These are phyloP conservation scores for Holothuria glaberrima DNA, from an alignment of 35 echinoderm and acorn worm species.

Conservation along the genomic window DNA sequence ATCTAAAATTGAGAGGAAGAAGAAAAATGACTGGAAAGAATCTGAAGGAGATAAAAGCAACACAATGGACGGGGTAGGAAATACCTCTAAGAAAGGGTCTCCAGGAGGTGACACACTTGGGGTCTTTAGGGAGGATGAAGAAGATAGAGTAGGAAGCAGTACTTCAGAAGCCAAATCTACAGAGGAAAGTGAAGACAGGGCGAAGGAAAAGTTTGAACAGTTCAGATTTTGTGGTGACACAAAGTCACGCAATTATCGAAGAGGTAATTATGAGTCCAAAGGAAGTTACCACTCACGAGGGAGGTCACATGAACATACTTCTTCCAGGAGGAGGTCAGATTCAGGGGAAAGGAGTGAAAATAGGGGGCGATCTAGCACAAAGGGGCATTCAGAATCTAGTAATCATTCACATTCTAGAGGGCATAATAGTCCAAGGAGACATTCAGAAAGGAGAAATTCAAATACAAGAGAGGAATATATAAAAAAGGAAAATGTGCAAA, in stretches of 20 bases:
- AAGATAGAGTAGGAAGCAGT: conserved; percentile 1
- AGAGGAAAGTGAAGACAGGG: not conserved
- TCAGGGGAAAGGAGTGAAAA: not conserved
- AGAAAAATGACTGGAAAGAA: not conserved
- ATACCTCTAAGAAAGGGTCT: not conserved
- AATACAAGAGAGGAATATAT: not conserved
- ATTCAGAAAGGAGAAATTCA: not conserved
- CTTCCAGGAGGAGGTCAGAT: conserved; percentile 18
- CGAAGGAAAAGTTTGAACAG: conserved; percentile 1
- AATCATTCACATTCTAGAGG: not conserved
- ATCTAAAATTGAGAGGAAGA: not conserved
- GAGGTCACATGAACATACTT: not conserved
- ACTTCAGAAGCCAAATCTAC: not conserved
- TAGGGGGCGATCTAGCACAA: not conserved
- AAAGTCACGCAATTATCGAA: conserved; percentile 35
- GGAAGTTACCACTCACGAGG: not conserved
- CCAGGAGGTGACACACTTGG: not conserved
- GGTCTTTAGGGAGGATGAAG: not conserved
- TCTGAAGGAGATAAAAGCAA: not conserved
- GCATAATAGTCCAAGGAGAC: conserved; percentile 8
- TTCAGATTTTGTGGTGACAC: conserved; percentile 53
- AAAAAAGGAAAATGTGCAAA: not conserved
- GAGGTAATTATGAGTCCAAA: conserved; percentile 32
- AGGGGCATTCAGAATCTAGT: conserved; percentile 6
- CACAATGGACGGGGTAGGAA: not conserved